A percentile compares a stretch with the other conserved stretches of the same genome.
phyloP scores from a whole-genome alignment of 2,113 vertebrate genomes.

The Atrichornis clamosus region DNA sequence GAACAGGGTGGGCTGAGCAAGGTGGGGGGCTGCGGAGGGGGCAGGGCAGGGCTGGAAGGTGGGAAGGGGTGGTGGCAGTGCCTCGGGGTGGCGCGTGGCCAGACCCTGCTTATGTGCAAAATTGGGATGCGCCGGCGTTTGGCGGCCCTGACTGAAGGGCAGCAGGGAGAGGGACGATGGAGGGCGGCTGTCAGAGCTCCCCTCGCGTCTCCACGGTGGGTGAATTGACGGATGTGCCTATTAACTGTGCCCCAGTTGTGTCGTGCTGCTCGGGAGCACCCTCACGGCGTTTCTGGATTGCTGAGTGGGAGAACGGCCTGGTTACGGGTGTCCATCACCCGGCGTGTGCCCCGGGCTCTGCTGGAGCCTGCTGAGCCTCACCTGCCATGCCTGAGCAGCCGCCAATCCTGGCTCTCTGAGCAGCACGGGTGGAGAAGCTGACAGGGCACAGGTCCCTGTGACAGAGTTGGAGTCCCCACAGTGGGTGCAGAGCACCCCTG shows the following conservation, averaged over 20 bases:
- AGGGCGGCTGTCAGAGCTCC: neutral
- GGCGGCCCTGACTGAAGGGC: neutral
- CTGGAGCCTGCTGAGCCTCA: neutral
- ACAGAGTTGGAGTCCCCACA: neutral
- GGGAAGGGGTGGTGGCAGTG: neutral
- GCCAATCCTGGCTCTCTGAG: rapidly evolving
- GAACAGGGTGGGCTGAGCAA: neutral
- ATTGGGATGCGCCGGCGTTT: rapidly evolving
- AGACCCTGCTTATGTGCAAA: neutral
- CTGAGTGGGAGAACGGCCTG: neutral
- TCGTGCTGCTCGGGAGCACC: rapidly evolving
- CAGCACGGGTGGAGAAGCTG: neutral
- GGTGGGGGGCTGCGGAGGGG: neutral
- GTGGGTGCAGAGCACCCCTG: neutral
- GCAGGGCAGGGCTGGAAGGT: neutral
- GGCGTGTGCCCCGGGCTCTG: rapidly evolving
- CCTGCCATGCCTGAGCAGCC: neutral
- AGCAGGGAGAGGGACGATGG: neutral
- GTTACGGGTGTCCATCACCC: neutral
- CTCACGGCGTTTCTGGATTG: rapidly evolving
- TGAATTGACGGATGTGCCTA: neutral
- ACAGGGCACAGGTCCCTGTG: neutral
- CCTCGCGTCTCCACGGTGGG: neutral
- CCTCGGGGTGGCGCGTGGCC: neutral
- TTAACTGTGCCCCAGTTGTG: neutral